Percentiles rank a stretch among this genome's conserved stretches.
phyloP scores from a whole-genome alignment of 2,113 vertebrate species.

The Pollachius pollachius region DNA sequence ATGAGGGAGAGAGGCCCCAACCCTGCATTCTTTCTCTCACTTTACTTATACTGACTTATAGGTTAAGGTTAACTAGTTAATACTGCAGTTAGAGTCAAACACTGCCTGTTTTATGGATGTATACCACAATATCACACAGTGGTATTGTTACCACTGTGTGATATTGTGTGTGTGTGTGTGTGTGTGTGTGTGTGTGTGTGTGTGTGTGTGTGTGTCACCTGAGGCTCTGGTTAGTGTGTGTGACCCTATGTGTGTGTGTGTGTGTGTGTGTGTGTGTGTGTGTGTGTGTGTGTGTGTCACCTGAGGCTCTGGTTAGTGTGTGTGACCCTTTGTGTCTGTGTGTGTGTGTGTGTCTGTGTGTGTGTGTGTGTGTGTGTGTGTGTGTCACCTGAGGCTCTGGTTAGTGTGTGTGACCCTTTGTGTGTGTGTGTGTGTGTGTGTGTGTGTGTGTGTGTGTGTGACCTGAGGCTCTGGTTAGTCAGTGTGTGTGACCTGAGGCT shows the following conservation, averaged over 20 bases:
- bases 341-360: conserved; percentile 15
- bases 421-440: conserved; percentile 34
- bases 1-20: no score
- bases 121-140: no score
- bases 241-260: conserved; percentile 25
- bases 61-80: no score
- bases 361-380: neutral
- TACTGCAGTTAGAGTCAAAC: no score
- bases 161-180: neutral
- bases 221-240: no score
- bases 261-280: conserved; percentile 24
- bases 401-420: conserved; percentile 11
- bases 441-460: neutral
- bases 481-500: conserved; percentile 25
- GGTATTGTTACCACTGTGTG: neutral
- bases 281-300: conserved; percentile 6
- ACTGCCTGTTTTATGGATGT: no score
- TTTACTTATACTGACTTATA: no score
- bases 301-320: conserved; percentile 40
- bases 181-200: neutral
- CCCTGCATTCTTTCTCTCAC: no score
- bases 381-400: neutral
- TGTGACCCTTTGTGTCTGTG: neutral
- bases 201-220: neutral
- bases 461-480: conserved; percentile 40